Base-by-base conservation (phyloP, 2,888 invertebrate species). In the Leptinotarsa peninsularis region DNA sequence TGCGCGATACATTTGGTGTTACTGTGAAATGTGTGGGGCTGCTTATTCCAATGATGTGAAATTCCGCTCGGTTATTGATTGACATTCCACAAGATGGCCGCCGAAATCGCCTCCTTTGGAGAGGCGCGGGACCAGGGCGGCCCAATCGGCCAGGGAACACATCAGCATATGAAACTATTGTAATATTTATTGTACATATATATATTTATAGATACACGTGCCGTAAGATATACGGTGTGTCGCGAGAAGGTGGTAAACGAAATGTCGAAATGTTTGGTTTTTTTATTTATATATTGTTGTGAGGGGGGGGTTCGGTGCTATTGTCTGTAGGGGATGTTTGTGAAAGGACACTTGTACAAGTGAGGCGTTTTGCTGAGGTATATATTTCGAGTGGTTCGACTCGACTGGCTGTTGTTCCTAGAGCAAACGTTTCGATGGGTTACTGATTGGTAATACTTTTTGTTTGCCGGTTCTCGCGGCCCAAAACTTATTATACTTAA, bases 101-200 rank as follows among this genome's bases (percentile, higher is more conserved):
- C 86, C 87, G 86, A 85, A 84, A 85, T 86, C 84, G 87, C 87
- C 85, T 77, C 76, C 78, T 80, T 23, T 18, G 49, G 43, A 43
- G 43, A 43, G 73, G 86, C 86, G 85, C 84, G 88, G 88, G 88
- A 88, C 88, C 88, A 88, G 86, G 87, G 87, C 87, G 88, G 87
- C 86, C 86, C 81, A 81, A 85, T 82, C 81, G 85, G 85, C 87
- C 86, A 86, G 87, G 86, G 87, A 86, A 86, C 87, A 87, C 87
- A 86, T 85, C 86, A 84, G 76, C 76, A 75, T 74, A 74, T 71
- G 67, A 70, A 74, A 56, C 54, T 67, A 73, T 77, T 76, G 74
- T 77, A 67, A 69, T 69, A 73, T 72, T 73, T 52, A 67, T 67
- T 80, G 76, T 72, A 79, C 77, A 79, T 76, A 73, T 73, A 49